Evolutionary conservation across 2,888 invertebrate species (phyloP), one percentile per base, ranked within the genome.

Genomic region (Eutolmus rufibarbis): DNA sequence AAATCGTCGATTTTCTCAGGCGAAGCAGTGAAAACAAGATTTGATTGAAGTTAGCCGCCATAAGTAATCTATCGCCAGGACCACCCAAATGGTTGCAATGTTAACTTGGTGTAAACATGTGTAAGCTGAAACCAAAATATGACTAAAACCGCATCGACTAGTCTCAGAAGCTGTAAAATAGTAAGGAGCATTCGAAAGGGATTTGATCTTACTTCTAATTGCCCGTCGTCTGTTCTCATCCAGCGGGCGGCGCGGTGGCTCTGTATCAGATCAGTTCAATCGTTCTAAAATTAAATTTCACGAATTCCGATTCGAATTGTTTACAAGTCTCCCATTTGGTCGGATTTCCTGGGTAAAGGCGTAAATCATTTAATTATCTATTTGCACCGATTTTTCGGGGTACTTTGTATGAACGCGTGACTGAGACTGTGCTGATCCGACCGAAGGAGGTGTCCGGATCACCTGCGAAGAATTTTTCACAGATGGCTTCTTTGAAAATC

Each of bases 51-150:
- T 89, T 81, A 82, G 87, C 88, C 88, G 88, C 81, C 84, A 57
- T 81, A 87, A 87, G 86, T 76, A 82, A 88, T 88, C 88, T 88
- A 88, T 88, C 86, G 84, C 16, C 82, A 77, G 57, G 88, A 88
- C 88, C 88, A 88, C 88, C 88, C 88, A 88, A 86, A 86, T 78
- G 87, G 88, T 51, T 74, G 86, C 86, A 86, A 86, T 86, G 86
- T 46, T 76, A 77, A 85, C 84, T 46, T 81, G 79, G 40, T 89
- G 89, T 89, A 89, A 89, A 89, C 89, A 89, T 86, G 85, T 87
- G 89, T 88, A 89, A 89, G 74, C 57, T 56, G 87, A 88, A 89
- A 89, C 87, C 88, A 88, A 89, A 88, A 89, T 88, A 87, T 87
- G 87, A 85, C 87, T 84, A 57, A 46, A 87, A 87, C 56, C 86